Percentiles rank a stretch among this genome's conserved stretches.
phyloP scores from a whole-genome alignment of 2,113 vertebrate genomes.

The Ciconia maguari region DNA sequence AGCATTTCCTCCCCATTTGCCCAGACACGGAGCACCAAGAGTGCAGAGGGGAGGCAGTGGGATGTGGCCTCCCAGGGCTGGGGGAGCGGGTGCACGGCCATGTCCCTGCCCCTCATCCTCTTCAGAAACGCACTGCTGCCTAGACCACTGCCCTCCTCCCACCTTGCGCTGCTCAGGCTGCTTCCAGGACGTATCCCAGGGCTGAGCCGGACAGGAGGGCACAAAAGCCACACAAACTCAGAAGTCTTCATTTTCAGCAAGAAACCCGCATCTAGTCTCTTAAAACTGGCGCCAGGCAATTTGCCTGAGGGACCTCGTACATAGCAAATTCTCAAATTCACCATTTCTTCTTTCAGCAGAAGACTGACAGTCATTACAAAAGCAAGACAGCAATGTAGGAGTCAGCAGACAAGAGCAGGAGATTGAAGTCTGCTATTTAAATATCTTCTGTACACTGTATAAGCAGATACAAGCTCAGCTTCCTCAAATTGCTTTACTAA shows the following conservation, averaged over 20 bases:
- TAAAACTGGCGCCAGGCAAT: not conserved
- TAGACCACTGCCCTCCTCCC: not conserved
- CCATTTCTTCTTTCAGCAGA: not conserved
- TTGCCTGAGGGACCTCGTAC: not conserved
- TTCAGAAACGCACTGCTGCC: not conserved
- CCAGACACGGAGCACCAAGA: not conserved
- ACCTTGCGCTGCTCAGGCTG: rapidly evolving
- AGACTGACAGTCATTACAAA: not conserved
- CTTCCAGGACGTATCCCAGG: rapidly evolving
- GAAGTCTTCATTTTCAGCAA: not conserved
- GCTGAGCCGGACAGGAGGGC: not conserved
- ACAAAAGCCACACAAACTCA: not conserved
- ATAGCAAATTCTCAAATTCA: not conserved
- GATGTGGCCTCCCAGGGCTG: not conserved
- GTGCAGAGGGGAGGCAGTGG: not conserved
- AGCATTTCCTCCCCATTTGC: not conserved
- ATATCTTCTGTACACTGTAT: not conserved
- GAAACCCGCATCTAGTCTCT: not conserved
- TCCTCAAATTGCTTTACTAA: slow-evolving; percentile 50
- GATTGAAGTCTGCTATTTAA: slow-evolving; percentile 38
- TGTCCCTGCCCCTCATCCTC: not conserved
- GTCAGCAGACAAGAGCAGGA: not conserved
- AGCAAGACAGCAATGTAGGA: not conserved
- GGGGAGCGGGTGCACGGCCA: rapidly evolving
- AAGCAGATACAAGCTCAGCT: slow-evolving; percentile 44